Evolutionary conservation across 2,113 vertebrate species (phyloP).

Genomic region (Actenoides hombroni): DNA sequence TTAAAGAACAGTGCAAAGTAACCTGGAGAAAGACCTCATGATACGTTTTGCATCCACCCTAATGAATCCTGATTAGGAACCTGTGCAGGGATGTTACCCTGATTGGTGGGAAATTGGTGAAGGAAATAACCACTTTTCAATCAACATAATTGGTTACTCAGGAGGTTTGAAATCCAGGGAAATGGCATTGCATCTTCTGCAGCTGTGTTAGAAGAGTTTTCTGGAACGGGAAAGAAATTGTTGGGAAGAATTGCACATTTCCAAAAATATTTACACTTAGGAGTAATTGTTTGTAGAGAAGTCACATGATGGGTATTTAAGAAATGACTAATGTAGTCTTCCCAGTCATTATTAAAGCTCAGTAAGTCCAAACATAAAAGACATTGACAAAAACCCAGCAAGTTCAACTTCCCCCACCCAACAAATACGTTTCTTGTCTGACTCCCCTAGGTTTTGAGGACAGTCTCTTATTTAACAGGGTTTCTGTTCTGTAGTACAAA

Average conservation of each 20-base stretch:
- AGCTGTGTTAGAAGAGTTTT: not conserved
- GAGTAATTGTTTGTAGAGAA: not conserved
- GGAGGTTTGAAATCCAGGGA: conserved; percentile 4
- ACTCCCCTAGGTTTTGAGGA: not conserved
- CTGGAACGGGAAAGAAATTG: not conserved
- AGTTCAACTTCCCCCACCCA: fast-evolving
- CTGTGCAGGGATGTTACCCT: not conserved
- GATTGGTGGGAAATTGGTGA: conserved; percentile 31
- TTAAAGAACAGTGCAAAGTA: not conserved
- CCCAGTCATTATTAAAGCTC: not conserved
- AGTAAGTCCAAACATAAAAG: not conserved
- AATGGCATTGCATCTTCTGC: not conserved
- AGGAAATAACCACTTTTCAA: conserved; percentile 53
- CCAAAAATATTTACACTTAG: not conserved
- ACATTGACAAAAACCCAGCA: fast-evolving
- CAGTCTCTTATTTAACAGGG: not conserved
- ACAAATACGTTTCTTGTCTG: not conserved
- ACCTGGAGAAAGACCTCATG: not conserved
- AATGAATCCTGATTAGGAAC: conserved; percentile 19
- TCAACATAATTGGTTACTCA: conserved; percentile 13
- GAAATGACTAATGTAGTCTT: not conserved
- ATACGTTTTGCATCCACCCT: not conserved
- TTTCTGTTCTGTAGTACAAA: not conserved
- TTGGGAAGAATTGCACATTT: not conserved
- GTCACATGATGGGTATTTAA: not conserved